phyloP scores from a whole-genome alignment of 2,113 vertebrate species.

The Cinclus mexicanus region DNA sequence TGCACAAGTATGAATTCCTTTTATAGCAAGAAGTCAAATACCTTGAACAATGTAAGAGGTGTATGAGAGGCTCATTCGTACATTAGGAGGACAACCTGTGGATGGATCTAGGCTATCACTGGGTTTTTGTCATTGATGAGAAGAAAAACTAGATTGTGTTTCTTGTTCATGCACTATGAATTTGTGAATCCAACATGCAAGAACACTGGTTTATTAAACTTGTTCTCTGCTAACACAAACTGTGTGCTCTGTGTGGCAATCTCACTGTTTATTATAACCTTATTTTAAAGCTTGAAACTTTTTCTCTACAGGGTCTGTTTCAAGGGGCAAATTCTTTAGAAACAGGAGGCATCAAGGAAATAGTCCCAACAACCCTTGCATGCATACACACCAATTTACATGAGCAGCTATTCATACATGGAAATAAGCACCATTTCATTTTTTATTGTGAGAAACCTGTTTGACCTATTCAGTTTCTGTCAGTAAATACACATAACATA shows the following conservation, averaged over 20 bases:
- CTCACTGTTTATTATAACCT: background rate
- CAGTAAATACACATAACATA: background rate
- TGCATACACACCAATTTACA: background rate
- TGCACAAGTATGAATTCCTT: background rate
- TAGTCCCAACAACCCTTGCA: background rate
- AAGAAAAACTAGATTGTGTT: background rate
- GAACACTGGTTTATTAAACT: conserved; percentile 19
- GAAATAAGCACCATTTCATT: background rate
- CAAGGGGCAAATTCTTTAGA: background rate
- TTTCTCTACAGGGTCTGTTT: background rate
- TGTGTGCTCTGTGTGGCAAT: background rate
- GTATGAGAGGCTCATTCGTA: rapidly evolving
- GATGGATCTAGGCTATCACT: background rate
- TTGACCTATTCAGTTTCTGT: background rate
- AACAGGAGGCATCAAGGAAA: background rate
- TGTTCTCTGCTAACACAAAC: background rate
- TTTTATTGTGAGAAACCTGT: background rate
- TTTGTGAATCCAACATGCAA: background rate
- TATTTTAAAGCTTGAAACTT: background rate
- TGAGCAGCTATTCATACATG: background rate
- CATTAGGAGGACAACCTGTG: background rate
- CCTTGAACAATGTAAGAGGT: background rate
- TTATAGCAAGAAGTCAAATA: background rate
- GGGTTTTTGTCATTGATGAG: background rate
- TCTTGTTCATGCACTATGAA: background rate